Evolutionary conservation across 2,113 vertebrate species (phyloP).

Genomic region (Trichechus manatus): DNA sequence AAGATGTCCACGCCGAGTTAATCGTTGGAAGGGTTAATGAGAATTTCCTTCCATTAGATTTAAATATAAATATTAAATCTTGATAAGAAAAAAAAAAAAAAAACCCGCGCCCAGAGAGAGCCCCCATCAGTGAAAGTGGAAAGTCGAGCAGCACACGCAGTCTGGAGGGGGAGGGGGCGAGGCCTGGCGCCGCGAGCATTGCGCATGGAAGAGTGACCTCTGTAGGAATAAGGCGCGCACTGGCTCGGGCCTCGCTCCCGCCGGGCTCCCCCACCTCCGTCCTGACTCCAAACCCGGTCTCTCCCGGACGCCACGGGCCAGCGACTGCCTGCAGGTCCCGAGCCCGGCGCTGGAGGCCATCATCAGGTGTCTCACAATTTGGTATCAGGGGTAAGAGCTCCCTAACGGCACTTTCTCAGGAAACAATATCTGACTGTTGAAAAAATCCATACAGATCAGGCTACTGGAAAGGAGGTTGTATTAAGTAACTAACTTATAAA

Average conservation of each 20-base stretch:
- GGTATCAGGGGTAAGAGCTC: neutral
- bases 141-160: neutral
- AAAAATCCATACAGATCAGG: neutral
- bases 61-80: constrained; percentile 65
- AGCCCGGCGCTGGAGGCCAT: constrained; percentile 5
- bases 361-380: neutral
- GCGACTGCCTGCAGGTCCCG: constrained; percentile 13
- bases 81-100: neutral
- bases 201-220: constrained; percentile 90
- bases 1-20: neutral
- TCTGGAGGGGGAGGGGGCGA: constrained; percentile 5
- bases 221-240: constrained; percentile 85
- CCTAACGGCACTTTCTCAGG: neutral
- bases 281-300: neutral
- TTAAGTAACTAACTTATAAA: constrained; percentile 21
- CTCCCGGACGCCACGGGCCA: constrained; percentile 70
- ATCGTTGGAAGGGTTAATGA: neutral
- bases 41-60: constrained; percentile 49
- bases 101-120: constrained; percentile 45
- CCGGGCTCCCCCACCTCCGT: neutral
- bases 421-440: neutral
- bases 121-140: constrained; percentile 68
- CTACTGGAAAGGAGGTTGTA: neutral
- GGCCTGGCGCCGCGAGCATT: constrained; percentile 56
- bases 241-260: neutral